These are phyloP conservation scores for Drosophila sturtevanti DNA, from an alignment of 1,140 invertebrate species.

Conservation along the genomic window DNA sequence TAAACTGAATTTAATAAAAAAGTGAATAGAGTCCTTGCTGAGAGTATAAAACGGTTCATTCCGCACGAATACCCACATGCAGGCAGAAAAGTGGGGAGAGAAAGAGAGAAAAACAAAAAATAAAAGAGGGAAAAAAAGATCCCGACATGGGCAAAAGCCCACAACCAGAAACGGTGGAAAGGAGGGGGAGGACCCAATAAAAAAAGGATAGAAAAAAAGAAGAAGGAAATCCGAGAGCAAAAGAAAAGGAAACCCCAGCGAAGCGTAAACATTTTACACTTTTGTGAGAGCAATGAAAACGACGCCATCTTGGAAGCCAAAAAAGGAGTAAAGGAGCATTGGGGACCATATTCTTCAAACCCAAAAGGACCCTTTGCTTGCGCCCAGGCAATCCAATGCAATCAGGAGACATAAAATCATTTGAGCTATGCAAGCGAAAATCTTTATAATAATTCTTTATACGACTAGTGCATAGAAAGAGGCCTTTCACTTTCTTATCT, in stretches of 20 bases:
- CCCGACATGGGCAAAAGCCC: constrained; percentile 21
- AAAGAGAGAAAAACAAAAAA: not conserved
- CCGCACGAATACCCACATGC: constrained; percentile 59
- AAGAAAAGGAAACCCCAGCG: constrained; percentile 60
- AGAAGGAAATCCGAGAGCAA: constrained; percentile 10
- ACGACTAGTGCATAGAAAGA: not conserved
- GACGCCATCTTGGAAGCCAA: constrained; percentile 60
- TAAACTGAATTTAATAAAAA: not conserved
- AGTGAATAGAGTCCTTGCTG: not conserved
- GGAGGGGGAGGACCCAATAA: not conserved
- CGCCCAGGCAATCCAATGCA: not conserved
- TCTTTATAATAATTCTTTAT: constrained; percentile 14
- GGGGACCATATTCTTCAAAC: not conserved
- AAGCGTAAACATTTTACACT: constrained; percentile 80
- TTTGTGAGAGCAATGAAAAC: constrained; percentile 74
- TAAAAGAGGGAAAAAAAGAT: not conserved
- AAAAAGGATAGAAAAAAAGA: not conserved
- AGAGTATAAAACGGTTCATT: constrained; percentile 71
- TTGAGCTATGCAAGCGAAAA: constrained; percentile 35
- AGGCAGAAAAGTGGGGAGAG: not conserved
- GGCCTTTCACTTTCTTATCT: constrained; percentile 78
- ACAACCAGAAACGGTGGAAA: not conserved
- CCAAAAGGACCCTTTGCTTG: constrained; percentile 40
- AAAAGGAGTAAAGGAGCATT: not conserved
- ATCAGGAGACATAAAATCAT: constrained; percentile 38